Evolutionary conservation across 2,113 vertebrate genomes (phyloP).

Genomic region (Elephantulus edwardii): DNA sequence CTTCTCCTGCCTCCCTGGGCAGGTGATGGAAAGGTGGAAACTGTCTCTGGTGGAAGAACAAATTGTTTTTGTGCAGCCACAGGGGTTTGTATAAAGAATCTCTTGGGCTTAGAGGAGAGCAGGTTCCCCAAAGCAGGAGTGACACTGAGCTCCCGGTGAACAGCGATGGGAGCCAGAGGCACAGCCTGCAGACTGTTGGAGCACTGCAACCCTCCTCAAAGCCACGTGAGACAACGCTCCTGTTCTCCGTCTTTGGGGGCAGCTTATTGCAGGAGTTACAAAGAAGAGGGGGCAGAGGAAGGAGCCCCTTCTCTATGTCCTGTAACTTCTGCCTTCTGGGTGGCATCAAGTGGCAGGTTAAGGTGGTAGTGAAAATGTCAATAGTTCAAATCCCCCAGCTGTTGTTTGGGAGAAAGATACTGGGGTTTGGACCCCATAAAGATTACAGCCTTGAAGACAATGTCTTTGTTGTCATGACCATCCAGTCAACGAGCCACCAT

Average conservation of each 20-base stretch:
- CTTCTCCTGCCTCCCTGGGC: background rate
- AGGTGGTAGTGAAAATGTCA: background rate
- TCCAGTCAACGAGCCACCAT: too few relatives aligned
- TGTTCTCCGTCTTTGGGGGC: background rate
- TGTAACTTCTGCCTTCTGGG: background rate
- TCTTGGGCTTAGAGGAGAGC: background rate
- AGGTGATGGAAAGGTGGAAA: background rate
- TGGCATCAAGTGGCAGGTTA: background rate
- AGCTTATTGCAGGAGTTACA: background rate
- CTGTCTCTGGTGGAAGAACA: background rate
- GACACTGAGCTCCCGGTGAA: too few relatives aligned
- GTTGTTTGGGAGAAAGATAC: background rate
- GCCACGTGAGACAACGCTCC: background rate
- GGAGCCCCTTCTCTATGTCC: background rate
- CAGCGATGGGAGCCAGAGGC: background rate
- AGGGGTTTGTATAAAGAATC: background rate
- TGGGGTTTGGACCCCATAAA: background rate
- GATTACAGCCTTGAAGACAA: background rate
- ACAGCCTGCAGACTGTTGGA: rapidly evolving
- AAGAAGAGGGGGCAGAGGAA: background rate
- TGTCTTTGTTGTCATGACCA: too few relatives aligned
- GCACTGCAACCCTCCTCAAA: too few relatives aligned
- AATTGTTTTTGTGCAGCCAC: rapidly evolving
- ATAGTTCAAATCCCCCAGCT: background rate
- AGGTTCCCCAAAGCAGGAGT: background rate